Evolutionary conservation across 1,140 invertebrate species (phyloP), one percentile per base, ranked within the genome.

Genomic region (Dryas iulia): DNA sequence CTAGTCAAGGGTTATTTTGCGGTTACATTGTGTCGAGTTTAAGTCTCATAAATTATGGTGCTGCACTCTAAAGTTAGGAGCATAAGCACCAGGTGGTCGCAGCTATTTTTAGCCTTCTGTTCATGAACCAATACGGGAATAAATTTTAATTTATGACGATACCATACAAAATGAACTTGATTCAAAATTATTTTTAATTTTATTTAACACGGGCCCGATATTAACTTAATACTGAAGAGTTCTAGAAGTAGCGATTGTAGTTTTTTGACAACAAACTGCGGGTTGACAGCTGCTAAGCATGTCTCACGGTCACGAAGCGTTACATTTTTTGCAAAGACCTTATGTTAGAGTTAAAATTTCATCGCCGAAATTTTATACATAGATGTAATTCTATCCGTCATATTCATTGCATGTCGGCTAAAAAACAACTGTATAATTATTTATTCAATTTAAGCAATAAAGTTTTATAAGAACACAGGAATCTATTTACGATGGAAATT

Each of bases 1-100:
- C 83, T 80, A 86, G 82, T 88, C 79, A 88, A 89, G 89, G 84
- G 88, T 85, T 89, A 87, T 86, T 84, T 86, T 88, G 86, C 87
- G 86, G 85, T 84, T 73, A 79, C 78, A 86, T 84, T 86, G 82
- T 86, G 81, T 82, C 47, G 70, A 78, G 59, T 76, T 79, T 67
- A 74, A 81, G 77, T 67, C 72, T 74, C 79, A 83, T 90, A 90
- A 89, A 90, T 90, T 80, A 89, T 76, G 73, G 72, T 79, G 72
- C 69, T 71, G 77, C 81, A 85, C 83, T 89, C 77, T 72, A 54
- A 81, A 82, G 73, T 78, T 76, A 73, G 71, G 73, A 81, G 74
- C 62, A 57, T 52, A 66, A 82, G 72, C 76, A 82, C 89, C 89
- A 91, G 89, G 89, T 91, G 89, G 87, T 74, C 83, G 75, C 28